phyloP scores from a whole-genome alignment of 2,113 vertebrate genomes.

The Dasyprocta punctata region DNA sequence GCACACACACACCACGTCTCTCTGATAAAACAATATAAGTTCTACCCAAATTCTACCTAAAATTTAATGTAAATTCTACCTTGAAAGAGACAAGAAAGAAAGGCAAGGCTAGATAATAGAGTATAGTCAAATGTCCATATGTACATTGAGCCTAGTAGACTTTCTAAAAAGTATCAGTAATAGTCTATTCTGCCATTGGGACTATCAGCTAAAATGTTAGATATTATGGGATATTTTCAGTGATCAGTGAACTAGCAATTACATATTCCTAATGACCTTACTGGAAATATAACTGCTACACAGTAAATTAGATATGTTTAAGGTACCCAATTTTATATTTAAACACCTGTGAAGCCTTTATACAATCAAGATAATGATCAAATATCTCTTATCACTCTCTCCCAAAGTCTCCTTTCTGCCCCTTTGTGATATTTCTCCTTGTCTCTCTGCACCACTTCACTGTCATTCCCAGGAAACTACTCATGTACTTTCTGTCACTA shows the following conservation, averaged over 20 bases:
- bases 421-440: neutral
- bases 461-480: neutral
- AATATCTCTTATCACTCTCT: neutral
- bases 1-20: slow-evolving; percentile 15
- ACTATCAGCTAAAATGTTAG: neutral
- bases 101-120: slow-evolving; percentile 55
- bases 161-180: neutral
- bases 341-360: neutral
- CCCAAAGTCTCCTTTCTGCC: neutral
- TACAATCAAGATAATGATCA: neutral
- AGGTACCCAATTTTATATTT: neutral
- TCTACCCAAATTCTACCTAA: slow-evolving; percentile 68
- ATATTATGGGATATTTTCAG: slow-evolving; percentile 3
- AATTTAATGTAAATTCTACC: slow-evolving; percentile 65
- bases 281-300: neutral
- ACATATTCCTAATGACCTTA: neutral
- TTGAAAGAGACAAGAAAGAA: slow-evolving; percentile 74
- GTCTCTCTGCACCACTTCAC: neutral
- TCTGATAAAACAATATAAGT: slow-evolving; percentile 78
- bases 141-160: slow-evolving; percentile 16
- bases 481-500: neutral
- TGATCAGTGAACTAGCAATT: neutral
- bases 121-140: slow-evolving; percentile 10
- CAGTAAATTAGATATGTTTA: neutral
- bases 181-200: neutral